Percentiles rank a stretch among this genome's conserved stretches.
phyloP scores from a whole-genome alignment of 1,140 invertebrate species.

The Cylas formicarius region DNA sequence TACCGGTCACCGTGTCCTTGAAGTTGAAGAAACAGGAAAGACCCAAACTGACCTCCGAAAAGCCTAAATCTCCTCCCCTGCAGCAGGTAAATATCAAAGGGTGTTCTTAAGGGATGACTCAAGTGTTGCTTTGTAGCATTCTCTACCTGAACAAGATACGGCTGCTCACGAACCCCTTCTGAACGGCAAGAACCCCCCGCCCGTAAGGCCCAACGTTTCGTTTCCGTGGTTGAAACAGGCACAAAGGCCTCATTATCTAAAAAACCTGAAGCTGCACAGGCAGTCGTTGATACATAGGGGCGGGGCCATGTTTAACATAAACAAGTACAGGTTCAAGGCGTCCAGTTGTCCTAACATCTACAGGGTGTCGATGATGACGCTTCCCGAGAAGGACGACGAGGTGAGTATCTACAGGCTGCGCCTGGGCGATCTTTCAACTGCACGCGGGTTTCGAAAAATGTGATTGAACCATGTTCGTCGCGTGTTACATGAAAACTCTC shows the following conservation, averaged over 20 bases:
- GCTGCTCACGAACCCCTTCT: constrained; percentile 27
- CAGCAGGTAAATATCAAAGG: constrained; percentile 23
- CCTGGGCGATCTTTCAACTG: constrained; percentile 8
- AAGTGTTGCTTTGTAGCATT: constrained; percentile 19
- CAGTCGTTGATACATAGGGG: constrained; percentile 72
- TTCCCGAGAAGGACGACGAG: constrained; percentile 69
- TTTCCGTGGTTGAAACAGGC: constrained; percentile 49
- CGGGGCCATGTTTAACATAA: constrained; percentile 72
- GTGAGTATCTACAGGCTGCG: constrained; percentile 33
- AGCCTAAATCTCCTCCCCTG: constrained; percentile 7
- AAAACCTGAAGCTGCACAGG: constrained; percentile 66
- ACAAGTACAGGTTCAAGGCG: constrained; percentile 71
- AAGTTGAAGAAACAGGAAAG: constrained; percentile 46
- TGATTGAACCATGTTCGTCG: too few relatives aligned
- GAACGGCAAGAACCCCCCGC: constrained; percentile 7
- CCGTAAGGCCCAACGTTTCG: constrained; percentile 17
- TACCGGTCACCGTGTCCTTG: constrained; percentile 55
- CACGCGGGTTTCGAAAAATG: too few relatives aligned
- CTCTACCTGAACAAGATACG: constrained; percentile 24
- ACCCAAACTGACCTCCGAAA: constrained; percentile 5
- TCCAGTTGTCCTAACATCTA: constrained; percentile 88
- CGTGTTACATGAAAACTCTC: too few relatives aligned
- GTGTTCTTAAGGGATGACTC: constrained; percentile 2
- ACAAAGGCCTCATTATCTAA: constrained; percentile 59
- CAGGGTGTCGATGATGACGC: constrained; percentile 80